Evolutionary conservation across 2,888 invertebrate species (phyloP).

Genomic region (Melanotus villosus): DNA sequence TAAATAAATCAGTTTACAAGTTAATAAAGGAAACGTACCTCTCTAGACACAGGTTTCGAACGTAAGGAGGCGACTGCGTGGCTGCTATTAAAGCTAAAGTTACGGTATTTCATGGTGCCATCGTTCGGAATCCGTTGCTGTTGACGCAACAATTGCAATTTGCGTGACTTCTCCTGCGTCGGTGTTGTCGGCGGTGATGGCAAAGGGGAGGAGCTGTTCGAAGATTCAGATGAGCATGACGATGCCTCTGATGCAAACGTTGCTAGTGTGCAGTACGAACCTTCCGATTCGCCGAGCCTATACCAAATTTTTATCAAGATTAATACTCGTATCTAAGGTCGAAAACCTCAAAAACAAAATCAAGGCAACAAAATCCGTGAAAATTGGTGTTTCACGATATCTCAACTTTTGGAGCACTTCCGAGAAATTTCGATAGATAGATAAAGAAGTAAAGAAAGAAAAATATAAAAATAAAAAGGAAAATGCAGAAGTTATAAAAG

Average conservation of each 20-base stretch:
- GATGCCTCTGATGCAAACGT: constrained; percentile 67
- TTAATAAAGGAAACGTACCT: constrained; percentile 55
- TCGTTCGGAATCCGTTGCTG: constrained; percentile 56
- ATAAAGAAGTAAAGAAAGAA: too few species aligned
- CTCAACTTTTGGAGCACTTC: too few species aligned
- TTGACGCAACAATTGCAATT: constrained; percentile 48
- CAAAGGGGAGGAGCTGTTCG: constrained; percentile 57
- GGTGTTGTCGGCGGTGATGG: constrained; percentile 60
- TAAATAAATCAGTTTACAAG: not conserved
- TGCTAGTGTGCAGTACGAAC: constrained; percentile 75
- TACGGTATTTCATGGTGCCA: constrained; percentile 56
- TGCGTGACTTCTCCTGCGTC: constrained; percentile 59
- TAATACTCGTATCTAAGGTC: too few species aligned
- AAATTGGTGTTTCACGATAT: too few species aligned
- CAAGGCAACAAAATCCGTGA: too few species aligned
- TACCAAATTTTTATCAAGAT: not conserved
- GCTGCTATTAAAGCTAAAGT: constrained; percentile 50
- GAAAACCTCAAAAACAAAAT: too few species aligned
- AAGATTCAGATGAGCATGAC: constrained; percentile 52
- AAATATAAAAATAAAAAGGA: too few species aligned
- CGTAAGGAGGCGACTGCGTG: constrained; percentile 58
- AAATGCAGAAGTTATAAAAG: too few species aligned
- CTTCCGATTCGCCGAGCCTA: constrained; percentile 75
- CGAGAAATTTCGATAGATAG: too few species aligned
- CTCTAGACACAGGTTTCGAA: constrained; percentile 63